A percentile compares a stretch with the other conserved stretches of the same genome.
Conservation (phyloP, 2,113 vertebrate species). For the Tringa solitaria region DNA sequence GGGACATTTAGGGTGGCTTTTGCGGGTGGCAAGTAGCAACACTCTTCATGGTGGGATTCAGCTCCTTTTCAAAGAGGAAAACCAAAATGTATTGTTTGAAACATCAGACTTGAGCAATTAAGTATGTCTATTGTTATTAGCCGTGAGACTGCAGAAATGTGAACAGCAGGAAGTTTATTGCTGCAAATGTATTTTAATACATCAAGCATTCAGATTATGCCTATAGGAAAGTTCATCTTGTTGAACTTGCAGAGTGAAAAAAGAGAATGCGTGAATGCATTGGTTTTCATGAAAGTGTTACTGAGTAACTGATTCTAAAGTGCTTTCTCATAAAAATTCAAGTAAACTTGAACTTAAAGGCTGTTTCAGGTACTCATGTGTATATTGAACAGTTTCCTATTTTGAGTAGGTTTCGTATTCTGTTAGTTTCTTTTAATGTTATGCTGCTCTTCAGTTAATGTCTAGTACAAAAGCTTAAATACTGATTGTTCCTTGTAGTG, state of each 20-base stretch:
- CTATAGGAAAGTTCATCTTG: neutral
- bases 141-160: neutral
- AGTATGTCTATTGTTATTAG: neutral
- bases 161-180: neutral
- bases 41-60: neutral
- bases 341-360: neutral
- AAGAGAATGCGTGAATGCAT: neutral
- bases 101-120: neutral
- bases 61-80: neutral
- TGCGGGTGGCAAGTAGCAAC: neutral
- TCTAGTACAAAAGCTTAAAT: neutral
- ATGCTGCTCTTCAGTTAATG: rapidly evolving
- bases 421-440: neutral
- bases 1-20: neutral
- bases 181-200: neutral
- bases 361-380: neutral
- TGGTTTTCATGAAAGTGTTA: neutral
- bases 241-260: neutral
- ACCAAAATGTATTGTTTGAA: neutral
- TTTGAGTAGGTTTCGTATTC: neutral
- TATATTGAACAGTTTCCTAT: neutral
- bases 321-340: neutral
- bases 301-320: neutral
- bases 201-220: neutral
- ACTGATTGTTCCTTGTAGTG: neutral